Evolutionary conservation across 2,113 vertebrate species (phyloP).

Genomic region (Regulus satrapa): DNA sequence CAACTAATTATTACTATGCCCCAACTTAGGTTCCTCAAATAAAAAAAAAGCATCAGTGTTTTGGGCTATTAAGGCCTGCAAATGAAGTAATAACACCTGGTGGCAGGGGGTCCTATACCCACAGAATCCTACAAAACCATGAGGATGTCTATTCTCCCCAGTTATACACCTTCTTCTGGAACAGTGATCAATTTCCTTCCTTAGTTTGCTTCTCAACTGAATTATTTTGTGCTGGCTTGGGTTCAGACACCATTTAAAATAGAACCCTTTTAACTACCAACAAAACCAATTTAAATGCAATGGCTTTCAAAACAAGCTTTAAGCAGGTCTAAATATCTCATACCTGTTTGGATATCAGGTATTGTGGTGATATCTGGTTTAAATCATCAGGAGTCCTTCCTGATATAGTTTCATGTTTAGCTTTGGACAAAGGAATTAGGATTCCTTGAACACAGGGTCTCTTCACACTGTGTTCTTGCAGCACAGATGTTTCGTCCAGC

Average conservation of each 20-base stretch:
- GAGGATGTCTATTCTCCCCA: background rate
- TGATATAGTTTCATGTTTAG: background rate
- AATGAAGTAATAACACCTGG: background rate
- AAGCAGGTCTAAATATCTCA: background rate
- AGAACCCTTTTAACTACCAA: background rate
- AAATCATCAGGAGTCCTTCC: background rate
- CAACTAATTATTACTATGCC: background rate
- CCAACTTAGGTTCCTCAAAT: background rate
- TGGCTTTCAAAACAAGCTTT: background rate
- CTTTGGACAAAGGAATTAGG: background rate
- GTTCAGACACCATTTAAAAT: background rate
- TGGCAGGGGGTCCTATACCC: background rate
- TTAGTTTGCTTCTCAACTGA: background rate
- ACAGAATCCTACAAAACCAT: background rate
- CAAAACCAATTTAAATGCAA: background rate
- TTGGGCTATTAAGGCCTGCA: background rate
- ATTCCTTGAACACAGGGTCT: background rate
- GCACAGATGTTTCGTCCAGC: slow-evolving; percentile 10
- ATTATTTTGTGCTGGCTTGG: background rate
- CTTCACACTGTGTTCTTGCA: background rate
- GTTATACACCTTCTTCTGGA: background rate
- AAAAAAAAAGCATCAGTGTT: background rate
- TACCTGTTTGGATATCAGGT: background rate
- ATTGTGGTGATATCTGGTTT: background rate
- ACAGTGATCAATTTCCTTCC: background rate